These are phyloP conservation scores for Paramormyrops kingsleyae DNA, from an alignment of 2,113 vertebrate species.

Conservation along the genomic window DNA sequence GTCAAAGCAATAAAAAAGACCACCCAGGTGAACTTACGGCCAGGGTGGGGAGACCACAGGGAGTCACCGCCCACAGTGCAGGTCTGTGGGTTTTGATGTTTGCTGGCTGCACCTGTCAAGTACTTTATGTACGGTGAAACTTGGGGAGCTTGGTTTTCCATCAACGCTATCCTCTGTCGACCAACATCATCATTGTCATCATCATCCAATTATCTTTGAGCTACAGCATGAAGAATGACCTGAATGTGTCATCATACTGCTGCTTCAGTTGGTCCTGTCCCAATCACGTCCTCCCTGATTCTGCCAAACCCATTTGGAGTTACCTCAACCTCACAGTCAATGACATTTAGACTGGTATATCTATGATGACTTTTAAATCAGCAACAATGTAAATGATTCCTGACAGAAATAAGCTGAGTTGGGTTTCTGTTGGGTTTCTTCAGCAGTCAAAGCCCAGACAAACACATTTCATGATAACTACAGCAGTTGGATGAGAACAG, in stretches of 20 bases:
- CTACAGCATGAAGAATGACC: not conserved
- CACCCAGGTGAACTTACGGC: constrained; percentile 45
- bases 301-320: not conserved
- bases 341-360: not conserved
- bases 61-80: not conserved
- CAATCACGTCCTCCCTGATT: not conserved
- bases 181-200: not conserved
- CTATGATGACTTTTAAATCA: not conserved
- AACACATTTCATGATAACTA: not conserved
- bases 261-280: not conserved
- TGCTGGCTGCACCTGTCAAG: not conserved
- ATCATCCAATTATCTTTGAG: not conserved
- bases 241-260: not conserved
- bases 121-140: not conserved
- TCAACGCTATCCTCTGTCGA: not conserved
- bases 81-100: not conserved
- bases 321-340: not conserved
- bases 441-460: not conserved
- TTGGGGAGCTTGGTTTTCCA: not conserved
- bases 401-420: not conserved
- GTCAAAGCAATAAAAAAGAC: constrained; percentile 41
- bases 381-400: not conserved
- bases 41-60: not conserved
- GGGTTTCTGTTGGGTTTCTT: not conserved
- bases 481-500: not conserved